These are phyloP conservation scores for Scolanthus callimorphus DNA, from an alignment of 92 coral and sea anemone species.

Conservation along the genomic window DNA sequence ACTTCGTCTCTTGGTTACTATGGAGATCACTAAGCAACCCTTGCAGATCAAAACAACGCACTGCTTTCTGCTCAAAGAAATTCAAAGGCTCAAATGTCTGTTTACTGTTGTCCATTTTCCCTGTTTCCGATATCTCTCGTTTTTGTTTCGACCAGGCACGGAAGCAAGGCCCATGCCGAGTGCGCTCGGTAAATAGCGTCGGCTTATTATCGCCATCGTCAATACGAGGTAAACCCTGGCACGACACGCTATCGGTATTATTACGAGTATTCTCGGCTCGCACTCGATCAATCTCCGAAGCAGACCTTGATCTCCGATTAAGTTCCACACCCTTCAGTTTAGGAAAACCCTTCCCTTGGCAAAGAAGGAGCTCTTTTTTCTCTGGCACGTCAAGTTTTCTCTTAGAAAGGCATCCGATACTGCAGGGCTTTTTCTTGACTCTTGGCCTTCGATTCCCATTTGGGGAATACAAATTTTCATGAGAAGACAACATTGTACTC, in stretches of 20 bases:
- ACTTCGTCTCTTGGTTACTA: conserved; percentile 18
- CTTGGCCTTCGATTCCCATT: background rate
- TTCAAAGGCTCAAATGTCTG: conserved; percentile 1
- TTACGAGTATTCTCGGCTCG: background rate
- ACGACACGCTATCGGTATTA: background rate
- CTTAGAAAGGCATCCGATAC: background rate
- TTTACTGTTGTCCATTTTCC: background rate
- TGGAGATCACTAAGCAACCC: conserved; percentile 31
- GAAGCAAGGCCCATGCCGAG: conserved; percentile 26
- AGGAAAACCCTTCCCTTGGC: conserved; percentile 18
- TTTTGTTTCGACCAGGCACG: conserved; percentile 35
- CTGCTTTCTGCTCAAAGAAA: conserved; percentile 28
- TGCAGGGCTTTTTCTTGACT: background rate
- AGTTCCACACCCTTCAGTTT: background rate
- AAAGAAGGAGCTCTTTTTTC: conserved; percentile 7
- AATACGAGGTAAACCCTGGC: conserved; percentile 1
- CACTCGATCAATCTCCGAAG: conserved; percentile 15
- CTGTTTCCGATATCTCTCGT: conserved; percentile 15
- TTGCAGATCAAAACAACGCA: conserved; percentile 30
- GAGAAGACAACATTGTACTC: background rate
- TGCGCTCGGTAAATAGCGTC: background rate
- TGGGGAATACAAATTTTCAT: background rate
- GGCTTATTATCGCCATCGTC: background rate
- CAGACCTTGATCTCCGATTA: conserved; percentile 1
- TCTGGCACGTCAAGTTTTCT: background rate